These are phyloP conservation scores for Cydia pomonella DNA, from an alignment of 1,140 invertebrate species.

Conservation along the genomic window DNA sequence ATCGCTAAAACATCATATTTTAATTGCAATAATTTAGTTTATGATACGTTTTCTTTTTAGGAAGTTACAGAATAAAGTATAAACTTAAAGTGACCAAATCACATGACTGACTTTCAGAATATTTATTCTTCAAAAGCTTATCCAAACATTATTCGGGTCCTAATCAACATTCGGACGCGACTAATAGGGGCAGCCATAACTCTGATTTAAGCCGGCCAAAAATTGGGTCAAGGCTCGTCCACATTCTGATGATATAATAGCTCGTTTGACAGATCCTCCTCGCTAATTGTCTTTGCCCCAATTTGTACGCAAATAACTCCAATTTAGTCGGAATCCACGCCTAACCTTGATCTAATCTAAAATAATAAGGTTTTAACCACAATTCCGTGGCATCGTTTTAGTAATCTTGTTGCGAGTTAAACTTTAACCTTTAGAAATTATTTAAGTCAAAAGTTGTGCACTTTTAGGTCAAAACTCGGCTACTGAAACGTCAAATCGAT, in stretches of 20 bases:
- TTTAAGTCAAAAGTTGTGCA: neutral
- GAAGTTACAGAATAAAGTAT: too few relatives aligned
- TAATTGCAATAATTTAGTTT: too few relatives aligned
- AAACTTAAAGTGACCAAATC: too few relatives aligned
- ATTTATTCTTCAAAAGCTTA: neutral
- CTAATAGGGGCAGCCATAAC: neutral
- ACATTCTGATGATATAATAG: slow-evolving; percentile 21
- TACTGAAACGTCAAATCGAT: too few relatives aligned
- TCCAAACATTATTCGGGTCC: neutral
- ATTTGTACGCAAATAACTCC: slow-evolving; percentile 10
- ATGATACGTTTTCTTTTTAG: too few relatives aligned
- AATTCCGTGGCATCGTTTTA: neutral
- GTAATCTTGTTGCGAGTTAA: neutral
- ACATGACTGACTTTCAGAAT: too few relatives aligned
- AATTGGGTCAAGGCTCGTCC: slow-evolving; percentile 2
- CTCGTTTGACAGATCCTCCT: slow-evolving; percentile 19
- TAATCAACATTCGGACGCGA: neutral
- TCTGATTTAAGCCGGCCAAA: slow-evolving; percentile 20
- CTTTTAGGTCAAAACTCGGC: neutral
- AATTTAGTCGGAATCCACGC: slow-evolving; percentile 18
- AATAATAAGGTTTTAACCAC: neutral
- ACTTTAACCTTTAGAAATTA: neutral
- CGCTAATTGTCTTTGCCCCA: slow-evolving; percentile 17
- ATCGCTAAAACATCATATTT: neutral
- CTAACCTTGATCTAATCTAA: neutral